A percentile compares a stretch with the other conserved stretches of the same genome.
Evolutionary conservation across 2,113 vertebrate genomes (phyloP).

Genomic region (Psittacula cyanocephala): DNA sequence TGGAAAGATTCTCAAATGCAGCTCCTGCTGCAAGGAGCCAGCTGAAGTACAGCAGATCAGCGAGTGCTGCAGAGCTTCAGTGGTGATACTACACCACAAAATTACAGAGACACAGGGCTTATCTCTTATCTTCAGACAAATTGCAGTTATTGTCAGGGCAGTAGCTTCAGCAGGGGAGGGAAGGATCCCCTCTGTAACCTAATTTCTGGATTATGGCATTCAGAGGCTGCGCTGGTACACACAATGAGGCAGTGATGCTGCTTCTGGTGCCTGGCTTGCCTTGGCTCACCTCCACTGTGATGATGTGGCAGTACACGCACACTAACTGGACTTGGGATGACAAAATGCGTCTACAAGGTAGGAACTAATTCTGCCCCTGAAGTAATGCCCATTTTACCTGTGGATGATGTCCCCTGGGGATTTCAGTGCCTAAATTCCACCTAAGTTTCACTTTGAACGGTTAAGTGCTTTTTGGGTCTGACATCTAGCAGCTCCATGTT

Average conservation of each 20-base stretch:
- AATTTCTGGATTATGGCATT: background rate
- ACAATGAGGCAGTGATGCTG: background rate
- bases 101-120: background rate
- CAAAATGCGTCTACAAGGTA: background rate
- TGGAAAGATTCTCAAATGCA: background rate
- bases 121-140: background rate
- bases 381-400: background rate
- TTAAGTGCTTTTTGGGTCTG: background rate
- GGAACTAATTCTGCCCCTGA: background rate
- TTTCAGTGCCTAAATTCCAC: background rate
- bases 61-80: accelerated
- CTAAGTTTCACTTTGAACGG: background rate
- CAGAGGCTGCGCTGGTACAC: background rate
- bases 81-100: background rate
- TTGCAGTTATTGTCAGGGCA: background rate
- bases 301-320: accelerated
- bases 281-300: background rate
- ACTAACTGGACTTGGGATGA: background rate
- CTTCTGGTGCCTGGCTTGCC: background rate
- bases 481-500: background rate
- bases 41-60: background rate
- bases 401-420: background rate
- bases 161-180: background rate
- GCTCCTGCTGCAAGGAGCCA: background rate
- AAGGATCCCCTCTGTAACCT: background rate